Percentiles rank a stretch among this genome's conserved stretches.
phyloP scores from a whole-genome alignment of 1,140 invertebrate genomes.

The Hestina assimilis region DNA sequence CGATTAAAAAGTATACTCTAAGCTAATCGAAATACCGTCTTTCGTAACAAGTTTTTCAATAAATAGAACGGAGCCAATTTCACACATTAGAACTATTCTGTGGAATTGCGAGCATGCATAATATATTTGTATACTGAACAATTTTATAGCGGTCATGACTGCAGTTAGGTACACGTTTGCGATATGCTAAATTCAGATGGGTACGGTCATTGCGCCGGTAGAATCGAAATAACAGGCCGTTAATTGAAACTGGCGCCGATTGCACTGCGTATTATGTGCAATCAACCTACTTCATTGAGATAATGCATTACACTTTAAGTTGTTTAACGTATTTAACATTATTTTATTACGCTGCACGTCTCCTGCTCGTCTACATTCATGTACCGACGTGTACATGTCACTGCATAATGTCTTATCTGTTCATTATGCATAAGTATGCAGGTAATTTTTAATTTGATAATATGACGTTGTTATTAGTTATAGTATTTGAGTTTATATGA shows the following conservation, averaged over 20 bases:
- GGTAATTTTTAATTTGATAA: background rate
- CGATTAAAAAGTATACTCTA: no score
- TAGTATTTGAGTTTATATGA: background rate
- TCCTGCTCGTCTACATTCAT: constrained; percentile 13
- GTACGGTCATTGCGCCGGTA: constrained; percentile 60
- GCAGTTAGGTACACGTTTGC: constrained; percentile 47
- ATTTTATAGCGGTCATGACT: constrained; percentile 53
- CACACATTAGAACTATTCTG: no score
- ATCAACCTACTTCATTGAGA: constrained; percentile 47
- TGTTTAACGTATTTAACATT: constrained; percentile 23
- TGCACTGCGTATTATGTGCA: constrained; percentile 43
- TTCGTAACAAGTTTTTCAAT: no score
- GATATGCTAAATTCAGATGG: constrained; percentile 63
- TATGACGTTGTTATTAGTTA: background rate
- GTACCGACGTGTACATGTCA: background rate
- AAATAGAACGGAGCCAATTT: background rate
- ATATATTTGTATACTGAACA: constrained; percentile 27
- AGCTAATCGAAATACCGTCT: no score
- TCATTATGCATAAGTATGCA: background rate
- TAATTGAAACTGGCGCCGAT: constrained; percentile 65
- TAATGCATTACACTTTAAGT: constrained; percentile 38
- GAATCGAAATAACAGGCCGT: constrained; percentile 54
- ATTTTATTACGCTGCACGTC: constrained; percentile 17
- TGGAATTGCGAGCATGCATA: no score
- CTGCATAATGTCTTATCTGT: constrained; percentile 9